Evolutionary conservation across 53 echinoderm and acorn worm genomes (phyloP), one percentile per base, ranked within the genome.

Genomic region (Echinarachnius parma): DNA sequence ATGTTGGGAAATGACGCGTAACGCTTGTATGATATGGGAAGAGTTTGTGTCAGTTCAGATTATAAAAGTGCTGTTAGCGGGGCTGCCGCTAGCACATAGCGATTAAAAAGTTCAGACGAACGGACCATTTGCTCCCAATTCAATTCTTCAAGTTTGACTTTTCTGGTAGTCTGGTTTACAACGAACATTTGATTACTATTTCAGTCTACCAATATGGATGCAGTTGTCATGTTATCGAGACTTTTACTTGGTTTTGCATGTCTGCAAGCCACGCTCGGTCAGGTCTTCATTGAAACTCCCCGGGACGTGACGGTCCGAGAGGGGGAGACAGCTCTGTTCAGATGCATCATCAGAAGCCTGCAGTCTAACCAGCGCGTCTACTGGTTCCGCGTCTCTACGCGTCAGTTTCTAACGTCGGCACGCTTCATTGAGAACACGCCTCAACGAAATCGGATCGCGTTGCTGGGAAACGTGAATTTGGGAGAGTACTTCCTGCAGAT

Each of bases 401-500:
- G 36, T 3, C 36, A 27, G 23, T 82, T 78, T 48, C 58, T 87
- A 28, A 78, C 87, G 7, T 48, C 50, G 19, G 78, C 82, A 36
- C 53, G 46, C 26, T 37, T 53, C 34, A 30, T 68, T 23, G 10
- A 11, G 53, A n/a, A 72, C 21, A 28, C 16, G 29, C 27, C 35
- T 8, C 63, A 82, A 8, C 58, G 67, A n/a, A 34, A 78, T 19
- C 81, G 87, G 31, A 57, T 87, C 46, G 33, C 65, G 31, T 32
- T 59, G 16, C 34, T 67, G 0, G 87, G 87, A 0, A 67, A 79
- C 28, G 31, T 1, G 0, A 39, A 53, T 13, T 18, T 11, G 0
- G 84, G 84, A 2, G 64, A 78, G 50, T 87, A 64, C 60, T 56
- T 59, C 56, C 65, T 87, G 56, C 78, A 78, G 45, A 82, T 87